These are phyloP conservation scores for Cartodere bifasciata DNA, from an alignment of 2,888 invertebrate species.

Conservation along the genomic window DNA sequence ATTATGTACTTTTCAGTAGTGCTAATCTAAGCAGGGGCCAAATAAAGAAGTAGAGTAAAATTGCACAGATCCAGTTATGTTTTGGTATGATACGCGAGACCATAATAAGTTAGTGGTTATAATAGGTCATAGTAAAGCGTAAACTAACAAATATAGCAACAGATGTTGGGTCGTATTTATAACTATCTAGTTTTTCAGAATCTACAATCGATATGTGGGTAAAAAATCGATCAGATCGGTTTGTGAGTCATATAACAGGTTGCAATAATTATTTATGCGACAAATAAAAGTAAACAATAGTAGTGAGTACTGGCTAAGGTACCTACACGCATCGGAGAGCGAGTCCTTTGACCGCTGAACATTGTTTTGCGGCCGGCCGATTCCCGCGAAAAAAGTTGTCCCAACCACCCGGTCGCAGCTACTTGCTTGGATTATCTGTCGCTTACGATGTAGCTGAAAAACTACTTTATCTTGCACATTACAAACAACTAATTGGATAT, in stretches of 20 bases:
- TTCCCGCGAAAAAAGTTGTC: conserved; percentile 33
- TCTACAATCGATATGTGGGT: conserved; percentile 20
- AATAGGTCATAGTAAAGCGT: conserved; percentile 7
- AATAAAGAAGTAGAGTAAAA: no score
- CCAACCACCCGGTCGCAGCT: conserved; percentile 26
- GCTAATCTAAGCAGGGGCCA: no score
- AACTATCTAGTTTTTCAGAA: conserved; percentile 26
- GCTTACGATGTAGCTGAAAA: conserved; percentile 24
- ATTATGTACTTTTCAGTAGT: no score
- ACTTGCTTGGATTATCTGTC: conserved; percentile 27
- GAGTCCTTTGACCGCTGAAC: conserved; percentile 32
- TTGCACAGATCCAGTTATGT: no score
- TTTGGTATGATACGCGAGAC: no score
- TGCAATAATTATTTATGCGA: conserved; percentile 33
- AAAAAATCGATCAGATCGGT: conserved; percentile 30
- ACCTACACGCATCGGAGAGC: no score
- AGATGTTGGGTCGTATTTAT: conserved; percentile 30
- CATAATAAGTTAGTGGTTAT: no score
- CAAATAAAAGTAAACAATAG: conserved; percentile 36
- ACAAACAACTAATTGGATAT: conserved; percentile 31
- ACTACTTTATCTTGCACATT: conserved; percentile 31
- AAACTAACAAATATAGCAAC: conserved; percentile 22
- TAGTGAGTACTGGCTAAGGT: conserved; percentile 32
- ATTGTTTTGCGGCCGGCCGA: conserved; percentile 29
- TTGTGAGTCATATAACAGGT: conserved; percentile 35